Conservation (phyloP, 2,888 invertebrate species). For the Dexiosoma caninum region DNA sequence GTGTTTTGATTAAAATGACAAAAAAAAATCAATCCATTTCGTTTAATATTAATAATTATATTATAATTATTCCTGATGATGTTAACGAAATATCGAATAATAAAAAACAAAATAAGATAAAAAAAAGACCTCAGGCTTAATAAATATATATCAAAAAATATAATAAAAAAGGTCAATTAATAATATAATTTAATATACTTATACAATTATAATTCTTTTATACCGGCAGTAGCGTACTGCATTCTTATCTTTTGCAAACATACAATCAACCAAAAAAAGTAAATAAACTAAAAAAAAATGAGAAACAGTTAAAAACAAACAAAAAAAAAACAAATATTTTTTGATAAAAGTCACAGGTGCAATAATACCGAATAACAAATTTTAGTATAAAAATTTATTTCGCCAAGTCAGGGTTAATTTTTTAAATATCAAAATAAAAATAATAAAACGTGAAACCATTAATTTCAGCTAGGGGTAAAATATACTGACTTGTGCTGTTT, state of each 20-base stretch:
- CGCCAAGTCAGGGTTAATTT: constrained; percentile 55
- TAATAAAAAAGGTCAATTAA: too few relatives aligned
- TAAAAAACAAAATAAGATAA: too few relatives aligned
- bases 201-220: too few relatives aligned
- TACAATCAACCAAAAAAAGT: constrained; percentile 15
- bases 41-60: too few relatives aligned
- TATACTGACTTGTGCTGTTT: too few relatives aligned
- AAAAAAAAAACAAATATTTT: constrained; percentile 8
- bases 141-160: too few relatives aligned
- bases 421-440: constrained; percentile 1
- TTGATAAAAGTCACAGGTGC: constrained; percentile 52
- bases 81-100: too few relatives aligned
- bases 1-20: too few relatives aligned
- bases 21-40: too few relatives aligned
- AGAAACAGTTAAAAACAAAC: constrained; percentile 24
- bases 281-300: constrained; percentile 43
- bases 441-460: background rate
- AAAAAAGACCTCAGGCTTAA: too few relatives aligned
- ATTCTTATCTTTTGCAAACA: constrained; percentile 1
- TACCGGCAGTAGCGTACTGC: background rate
- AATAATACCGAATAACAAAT: constrained; percentile 3
- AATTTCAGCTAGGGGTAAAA: constrained; percentile 28
- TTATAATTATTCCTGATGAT: too few relatives aligned
- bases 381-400: constrained; percentile 38
- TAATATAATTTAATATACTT: too few relatives aligned